Evolutionary conservation across 2,113 vertebrate genomes (phyloP).

Genomic region (Xerus inauris): DNA sequence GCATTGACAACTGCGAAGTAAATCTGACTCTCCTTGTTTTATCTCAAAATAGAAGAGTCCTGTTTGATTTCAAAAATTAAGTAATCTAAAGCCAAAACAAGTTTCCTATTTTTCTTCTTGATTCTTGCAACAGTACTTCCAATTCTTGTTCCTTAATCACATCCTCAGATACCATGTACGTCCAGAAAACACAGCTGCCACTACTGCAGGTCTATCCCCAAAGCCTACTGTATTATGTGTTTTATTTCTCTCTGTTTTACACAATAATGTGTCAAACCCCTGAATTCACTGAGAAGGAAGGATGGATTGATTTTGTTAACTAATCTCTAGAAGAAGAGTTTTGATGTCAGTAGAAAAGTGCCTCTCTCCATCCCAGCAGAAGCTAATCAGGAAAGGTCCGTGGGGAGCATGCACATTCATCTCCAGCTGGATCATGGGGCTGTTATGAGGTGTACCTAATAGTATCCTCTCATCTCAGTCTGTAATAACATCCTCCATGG

Average conservation of each 20-base stretch:
- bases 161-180: neutral
- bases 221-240: neutral
- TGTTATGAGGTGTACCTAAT: conserved; percentile 48
- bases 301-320: conserved; percentile 52
- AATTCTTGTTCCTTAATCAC: neutral
- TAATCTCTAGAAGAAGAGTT: conserved; percentile 29
- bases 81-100: neutral
- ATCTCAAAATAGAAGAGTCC: neutral
- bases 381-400: conserved; percentile 56
- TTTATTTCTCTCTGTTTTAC: neutral
- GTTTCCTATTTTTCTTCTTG: neutral
- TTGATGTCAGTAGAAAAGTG: conserved; percentile 48
- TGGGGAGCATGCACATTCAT: neutral
- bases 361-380: conserved; percentile 54
- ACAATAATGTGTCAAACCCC: neutral
- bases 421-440: neutral
- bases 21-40: neutral
- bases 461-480: neutral
- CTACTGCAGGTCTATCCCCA: neutral
- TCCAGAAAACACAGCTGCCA: neutral
- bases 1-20: neutral
- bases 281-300: conserved; percentile 17
- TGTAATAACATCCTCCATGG: conserved; percentile 17
- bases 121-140: neutral
- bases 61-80: conserved; percentile 3